Conservation (phyloP, 2,113 vertebrate genomes). For the Muscicapa adusta region DNA sequence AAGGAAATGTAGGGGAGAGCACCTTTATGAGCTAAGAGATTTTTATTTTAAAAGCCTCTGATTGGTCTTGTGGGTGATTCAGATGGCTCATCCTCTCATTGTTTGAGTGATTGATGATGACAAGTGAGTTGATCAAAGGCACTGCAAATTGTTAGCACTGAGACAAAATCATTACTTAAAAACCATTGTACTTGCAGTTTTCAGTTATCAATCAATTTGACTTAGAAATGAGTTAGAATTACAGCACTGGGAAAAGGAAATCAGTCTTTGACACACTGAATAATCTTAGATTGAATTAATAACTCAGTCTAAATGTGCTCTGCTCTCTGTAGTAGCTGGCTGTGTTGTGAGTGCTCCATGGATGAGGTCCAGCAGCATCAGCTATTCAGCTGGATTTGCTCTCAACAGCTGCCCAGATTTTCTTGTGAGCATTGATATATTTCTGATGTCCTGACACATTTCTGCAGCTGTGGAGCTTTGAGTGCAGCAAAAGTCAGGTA, state of each 20-base stretch:
- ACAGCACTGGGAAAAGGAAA: not conserved
- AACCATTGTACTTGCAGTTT: not conserved
- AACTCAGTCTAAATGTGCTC: not conserved
- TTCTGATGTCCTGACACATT: not conserved
- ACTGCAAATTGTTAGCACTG: not conserved
- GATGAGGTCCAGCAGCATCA: slow-evolving; percentile 12
- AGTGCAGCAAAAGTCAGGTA: not conserved
- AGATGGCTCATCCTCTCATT: not conserved
- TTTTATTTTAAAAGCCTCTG: not conserved
- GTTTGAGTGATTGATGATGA: slow-evolving; percentile 44
- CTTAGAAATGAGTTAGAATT: slow-evolving; percentile 21
- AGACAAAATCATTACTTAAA: slow-evolving; percentile 19
- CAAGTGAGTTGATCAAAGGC: slow-evolving; percentile 30
- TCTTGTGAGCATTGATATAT: not conserved
- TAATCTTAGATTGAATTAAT: not conserved
- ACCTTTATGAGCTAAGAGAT: not conserved
- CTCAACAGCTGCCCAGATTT: not conserved
- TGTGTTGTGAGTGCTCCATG: not conserved
- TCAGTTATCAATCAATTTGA: slow-evolving; percentile 4
- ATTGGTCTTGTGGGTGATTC: not conserved
- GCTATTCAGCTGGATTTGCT: not conserved
- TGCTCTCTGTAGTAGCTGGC: not conserved
- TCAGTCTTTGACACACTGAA: not conserved
- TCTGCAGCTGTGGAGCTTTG: not conserved
- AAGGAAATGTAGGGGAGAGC: not conserved